Conservation (phyloP, 2,888 invertebrate species). For the Cremastinae sp. region DNA sequence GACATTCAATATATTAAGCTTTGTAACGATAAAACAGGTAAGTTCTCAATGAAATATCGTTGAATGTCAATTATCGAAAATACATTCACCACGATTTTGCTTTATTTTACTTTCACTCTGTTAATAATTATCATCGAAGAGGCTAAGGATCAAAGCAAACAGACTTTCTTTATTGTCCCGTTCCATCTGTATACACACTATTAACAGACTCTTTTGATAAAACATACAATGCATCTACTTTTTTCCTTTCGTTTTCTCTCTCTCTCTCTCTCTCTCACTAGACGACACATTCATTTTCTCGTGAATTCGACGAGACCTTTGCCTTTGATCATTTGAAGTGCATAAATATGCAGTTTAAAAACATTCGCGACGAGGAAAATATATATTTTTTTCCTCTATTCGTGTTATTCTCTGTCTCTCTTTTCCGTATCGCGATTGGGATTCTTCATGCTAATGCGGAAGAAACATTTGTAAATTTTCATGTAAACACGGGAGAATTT, state of each 20-base stretch:
- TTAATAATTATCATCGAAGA: conserved; percentile 35
- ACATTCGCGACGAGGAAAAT: neutral
- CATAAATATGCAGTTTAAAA: too few relatives aligned
- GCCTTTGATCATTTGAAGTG: too few relatives aligned
- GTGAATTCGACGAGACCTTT: too few relatives aligned
- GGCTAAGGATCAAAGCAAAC: conserved; percentile 38
- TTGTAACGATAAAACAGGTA: neutral
- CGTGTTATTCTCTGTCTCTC: too few relatives aligned
- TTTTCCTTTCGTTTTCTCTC: conserved; percentile 1
- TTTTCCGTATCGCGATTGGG: too few relatives aligned
- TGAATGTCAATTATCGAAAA: conserved; percentile 19
- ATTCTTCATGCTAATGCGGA: too few relatives aligned
- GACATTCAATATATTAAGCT: too few relatives aligned
- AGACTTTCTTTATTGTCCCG: conserved; percentile 35
- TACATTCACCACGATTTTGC: conserved; percentile 5
- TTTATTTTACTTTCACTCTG: conserved; percentile 33
- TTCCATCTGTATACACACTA: conserved; percentile 9
- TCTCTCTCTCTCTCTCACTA: too few relatives aligned
- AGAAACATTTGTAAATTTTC: neutral
- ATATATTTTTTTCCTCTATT: neutral
- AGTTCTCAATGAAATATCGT: neutral
- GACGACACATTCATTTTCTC: too few relatives aligned
- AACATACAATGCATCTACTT: conserved; percentile 25
- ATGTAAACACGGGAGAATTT: too few relatives aligned
- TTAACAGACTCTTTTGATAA: conserved; percentile 44